phyloP scores from a whole-genome alignment of 2,113 vertebrate species.

The Pristiophorus japonicus region DNA sequence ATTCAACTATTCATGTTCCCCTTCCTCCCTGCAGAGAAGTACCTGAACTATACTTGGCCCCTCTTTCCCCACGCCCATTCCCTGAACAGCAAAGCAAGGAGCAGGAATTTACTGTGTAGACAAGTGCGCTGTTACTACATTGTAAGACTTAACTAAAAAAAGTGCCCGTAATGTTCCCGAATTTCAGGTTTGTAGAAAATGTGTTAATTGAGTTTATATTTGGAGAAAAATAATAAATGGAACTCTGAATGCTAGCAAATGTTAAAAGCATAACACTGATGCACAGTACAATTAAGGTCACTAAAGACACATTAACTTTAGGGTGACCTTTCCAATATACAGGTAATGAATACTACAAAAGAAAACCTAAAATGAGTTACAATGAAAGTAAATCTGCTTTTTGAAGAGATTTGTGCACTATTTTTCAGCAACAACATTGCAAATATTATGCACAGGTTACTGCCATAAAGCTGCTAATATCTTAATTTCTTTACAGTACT shows the following conservation, averaged over 20 bases:
- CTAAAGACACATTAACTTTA: background rate
- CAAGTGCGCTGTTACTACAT: background rate
- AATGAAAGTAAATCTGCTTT: background rate
- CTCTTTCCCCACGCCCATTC: too few relatives aligned
- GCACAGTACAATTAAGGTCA: background rate
- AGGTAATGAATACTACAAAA: background rate
- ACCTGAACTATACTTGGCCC: background rate
- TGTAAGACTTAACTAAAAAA: background rate
- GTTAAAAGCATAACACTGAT: background rate
- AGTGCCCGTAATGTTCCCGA: background rate
- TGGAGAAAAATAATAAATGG: background rate
- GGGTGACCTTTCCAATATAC: background rate
- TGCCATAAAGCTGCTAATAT: background rate
- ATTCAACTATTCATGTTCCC: background rate
- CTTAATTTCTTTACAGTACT: constrained; percentile 26
- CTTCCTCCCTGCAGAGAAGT: background rate
- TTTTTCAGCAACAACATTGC: background rate
- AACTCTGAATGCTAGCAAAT: background rate
- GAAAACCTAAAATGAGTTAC: background rate
- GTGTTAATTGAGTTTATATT: background rate
- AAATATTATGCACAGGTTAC: background rate
- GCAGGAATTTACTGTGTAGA: background rate
- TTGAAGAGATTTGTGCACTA: background rate
- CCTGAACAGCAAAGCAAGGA: background rate
- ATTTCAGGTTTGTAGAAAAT: background rate